Evolutionary conservation across 2,113 vertebrate genomes (phyloP), one percentile per base, ranked within the genome.

Genomic region (Poicephalus meyeri): DNA sequence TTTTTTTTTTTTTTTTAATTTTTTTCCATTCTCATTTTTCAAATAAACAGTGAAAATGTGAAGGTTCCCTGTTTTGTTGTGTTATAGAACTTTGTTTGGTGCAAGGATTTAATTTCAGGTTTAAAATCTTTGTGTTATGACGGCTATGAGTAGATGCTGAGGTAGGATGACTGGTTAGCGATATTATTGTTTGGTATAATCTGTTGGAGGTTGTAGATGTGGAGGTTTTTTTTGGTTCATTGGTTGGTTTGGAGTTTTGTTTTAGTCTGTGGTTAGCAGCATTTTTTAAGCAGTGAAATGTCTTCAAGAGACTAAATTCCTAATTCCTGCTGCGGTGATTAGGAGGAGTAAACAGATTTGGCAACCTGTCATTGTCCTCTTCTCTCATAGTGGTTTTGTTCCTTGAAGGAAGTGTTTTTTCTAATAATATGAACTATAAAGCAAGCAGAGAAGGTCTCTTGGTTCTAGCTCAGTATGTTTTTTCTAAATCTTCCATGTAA

Each of bases 341-440:
- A 84, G 39, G 39, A 82, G 11, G 20, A 58, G 9, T 71, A 64
- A 79, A 77, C 68, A 47, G 39, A 35, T 69, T 42, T 87, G 65
- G 35, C 47, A 89, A 41, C 24, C 8, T 84, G 47, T 87, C 42
- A 31, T 74, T 41, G 18, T 86, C 11, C 4, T 76, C 35, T 68
- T 88, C 37, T 83, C 50, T 81, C 56, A 61, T 13, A 68, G 47
- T 44, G 52, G 15, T 52, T 81, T 86, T 83, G 10, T 72, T 79
- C 46, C n/a, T 87, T 64, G 72, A 78, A 87, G 72, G 39, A 91
- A 86, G 31, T 39, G 16, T 44, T 76, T 86, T 89, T 89, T 73
- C 77, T 89, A 92, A 53, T 92, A 91, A 80, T 60, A 84, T 53
- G 11, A 83, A 61, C 35, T 41, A 28, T 69, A 93, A 93, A 91